phyloP scores from a whole-genome alignment of 2,113 vertebrate species.

The Gymnocephalus cernua region DNA sequence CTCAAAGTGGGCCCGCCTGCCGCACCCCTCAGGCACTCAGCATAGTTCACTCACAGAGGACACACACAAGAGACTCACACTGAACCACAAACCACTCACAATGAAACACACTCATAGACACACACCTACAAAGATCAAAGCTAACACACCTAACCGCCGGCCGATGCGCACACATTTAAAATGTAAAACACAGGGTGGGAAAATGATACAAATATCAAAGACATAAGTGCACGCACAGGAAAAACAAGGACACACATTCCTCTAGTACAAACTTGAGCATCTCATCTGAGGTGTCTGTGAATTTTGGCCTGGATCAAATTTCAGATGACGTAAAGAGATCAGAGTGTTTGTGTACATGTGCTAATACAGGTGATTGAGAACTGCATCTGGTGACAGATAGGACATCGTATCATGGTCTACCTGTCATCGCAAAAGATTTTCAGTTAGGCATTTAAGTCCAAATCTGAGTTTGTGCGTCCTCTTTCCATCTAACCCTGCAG shows the following conservation, averaged over 20 bases:
- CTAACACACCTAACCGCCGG: background rate
- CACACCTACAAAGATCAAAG: constrained; percentile 37
- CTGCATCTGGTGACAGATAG: background rate
- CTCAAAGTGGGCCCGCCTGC: constrained; percentile 7
- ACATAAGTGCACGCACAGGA: too few relatives aligned
- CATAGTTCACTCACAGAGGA: background rate
- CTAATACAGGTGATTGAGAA: background rate
- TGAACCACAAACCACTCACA: background rate
- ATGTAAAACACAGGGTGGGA: background rate
- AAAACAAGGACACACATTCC: background rate
- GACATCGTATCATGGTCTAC: too few relatives aligned
- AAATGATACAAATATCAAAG: background rate
- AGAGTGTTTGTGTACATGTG: background rate
- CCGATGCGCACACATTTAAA: background rate
- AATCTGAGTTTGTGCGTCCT: background rate
- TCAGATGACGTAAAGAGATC: background rate
- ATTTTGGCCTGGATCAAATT: background rate
- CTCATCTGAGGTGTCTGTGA: background rate
- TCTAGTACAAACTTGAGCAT: background rate
- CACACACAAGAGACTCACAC: background rate
- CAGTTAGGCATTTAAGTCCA: background rate
- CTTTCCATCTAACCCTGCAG: background rate
- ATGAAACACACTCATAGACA: background rate
- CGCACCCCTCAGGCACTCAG: constrained; percentile 3
- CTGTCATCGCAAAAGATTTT: background rate